phyloP scores from a whole-genome alignment of 2,888 invertebrate species.

The Acrobasis repandana region DNA sequence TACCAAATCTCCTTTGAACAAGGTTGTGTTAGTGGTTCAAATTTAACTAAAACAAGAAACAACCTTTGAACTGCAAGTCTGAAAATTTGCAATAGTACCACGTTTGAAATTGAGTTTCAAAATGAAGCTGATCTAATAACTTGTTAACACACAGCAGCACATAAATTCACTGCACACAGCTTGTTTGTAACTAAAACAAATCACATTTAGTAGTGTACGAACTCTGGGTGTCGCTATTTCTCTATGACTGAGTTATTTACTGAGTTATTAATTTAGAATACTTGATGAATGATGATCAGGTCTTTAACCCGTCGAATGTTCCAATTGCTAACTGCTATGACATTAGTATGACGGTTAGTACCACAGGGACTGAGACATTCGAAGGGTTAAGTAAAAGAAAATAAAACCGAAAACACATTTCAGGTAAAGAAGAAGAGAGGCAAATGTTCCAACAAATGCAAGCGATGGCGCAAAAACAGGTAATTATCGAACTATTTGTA shows the following conservation, averaged over 20 bases:
- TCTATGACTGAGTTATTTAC: too few relatives aligned
- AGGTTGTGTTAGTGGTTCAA: too few relatives aligned
- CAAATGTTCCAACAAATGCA: slow-evolving; percentile 99
- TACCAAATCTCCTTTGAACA: too few relatives aligned
- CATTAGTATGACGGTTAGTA: too few relatives aligned
- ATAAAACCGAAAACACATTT: slow-evolving; percentile 66
- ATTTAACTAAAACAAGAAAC: neutral
- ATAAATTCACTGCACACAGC: neutral
- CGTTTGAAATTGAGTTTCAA: neutral
- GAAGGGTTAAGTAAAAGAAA: too few relatives aligned
- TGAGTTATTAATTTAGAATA: too few relatives aligned
- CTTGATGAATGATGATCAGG: too few relatives aligned
- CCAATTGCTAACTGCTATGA: too few relatives aligned
- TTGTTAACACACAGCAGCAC: neutral
- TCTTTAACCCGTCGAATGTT: too few relatives aligned
- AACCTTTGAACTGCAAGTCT: neutral
- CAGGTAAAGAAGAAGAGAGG: slow-evolving; percentile 97
- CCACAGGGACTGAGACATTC: too few relatives aligned
- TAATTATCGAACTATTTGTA: slow-evolving; percentile 70
- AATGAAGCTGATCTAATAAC: neutral
- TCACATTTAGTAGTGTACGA: too few relatives aligned
- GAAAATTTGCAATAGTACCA: neutral
- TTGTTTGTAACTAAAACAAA: neutral
- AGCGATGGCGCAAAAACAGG: slow-evolving; percentile 98
- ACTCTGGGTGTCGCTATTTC: too few relatives aligned